Evolutionary conservation across 1,140 invertebrate species (phyloP).

Genomic region (Ceratoteleas bidentatus): DNA sequence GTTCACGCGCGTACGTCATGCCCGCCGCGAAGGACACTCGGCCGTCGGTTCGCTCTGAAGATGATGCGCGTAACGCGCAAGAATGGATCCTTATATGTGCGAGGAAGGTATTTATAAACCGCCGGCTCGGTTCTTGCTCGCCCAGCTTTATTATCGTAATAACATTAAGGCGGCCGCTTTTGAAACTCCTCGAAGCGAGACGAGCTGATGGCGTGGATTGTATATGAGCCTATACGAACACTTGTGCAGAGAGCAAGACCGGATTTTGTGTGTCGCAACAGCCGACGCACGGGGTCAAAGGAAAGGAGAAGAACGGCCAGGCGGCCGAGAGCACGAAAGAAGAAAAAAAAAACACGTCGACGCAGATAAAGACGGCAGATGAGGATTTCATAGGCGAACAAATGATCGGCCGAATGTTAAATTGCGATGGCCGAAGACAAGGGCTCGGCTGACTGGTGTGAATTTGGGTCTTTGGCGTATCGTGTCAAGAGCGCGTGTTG

Average conservation of each 20-base stretch:
- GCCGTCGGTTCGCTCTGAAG: conserved; percentile 51
- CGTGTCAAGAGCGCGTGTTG: neutral
- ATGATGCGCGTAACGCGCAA: conserved; percentile 66
- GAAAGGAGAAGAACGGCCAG: conserved; percentile 31
- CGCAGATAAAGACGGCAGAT: conserved; percentile 25
- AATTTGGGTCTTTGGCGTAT: conserved; percentile 6
- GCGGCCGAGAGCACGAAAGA: conserved; percentile 22
- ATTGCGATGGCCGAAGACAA: conserved; percentile 16
- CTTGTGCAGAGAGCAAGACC: conserved; percentile 61
- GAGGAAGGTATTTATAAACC: conserved; percentile 74
- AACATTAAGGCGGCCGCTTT: conserved; percentile 77
- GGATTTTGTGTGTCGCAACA: conserved; percentile 67
- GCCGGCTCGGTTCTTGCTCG: conserved; percentile 70
- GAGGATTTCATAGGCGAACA: conserved; percentile 41
- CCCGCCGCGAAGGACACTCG: conserved; percentile 31
- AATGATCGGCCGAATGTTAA: conserved; percentile 34
- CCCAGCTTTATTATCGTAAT: conserved; percentile 78
- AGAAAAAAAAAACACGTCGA: too few relatives aligned
- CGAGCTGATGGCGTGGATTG: conserved; percentile 61
- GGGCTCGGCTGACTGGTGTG: neutral
- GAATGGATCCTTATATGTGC: conserved; percentile 65
- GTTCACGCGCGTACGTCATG: conserved; percentile 29
- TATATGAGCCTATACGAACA: conserved; percentile 59
- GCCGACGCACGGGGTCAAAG: conserved; percentile 61
- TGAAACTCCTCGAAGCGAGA: conserved; percentile 70